Evolutionary conservation across 2,113 vertebrate species (phyloP).

Genomic region (Rhinoptilus africanus): DNA sequence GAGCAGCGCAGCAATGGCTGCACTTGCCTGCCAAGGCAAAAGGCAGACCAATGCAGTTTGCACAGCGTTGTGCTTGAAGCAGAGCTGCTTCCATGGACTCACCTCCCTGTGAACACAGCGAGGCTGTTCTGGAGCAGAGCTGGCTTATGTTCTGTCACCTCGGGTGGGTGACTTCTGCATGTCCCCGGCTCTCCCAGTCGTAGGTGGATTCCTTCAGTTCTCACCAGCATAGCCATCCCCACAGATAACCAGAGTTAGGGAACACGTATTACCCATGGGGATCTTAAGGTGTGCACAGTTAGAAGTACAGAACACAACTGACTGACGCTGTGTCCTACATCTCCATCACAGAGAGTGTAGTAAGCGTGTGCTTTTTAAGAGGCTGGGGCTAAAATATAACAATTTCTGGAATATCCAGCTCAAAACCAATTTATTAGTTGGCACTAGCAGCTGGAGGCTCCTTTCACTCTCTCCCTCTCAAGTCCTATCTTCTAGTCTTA

Average conservation of each 20-base stretch:
- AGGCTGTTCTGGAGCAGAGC: background rate
- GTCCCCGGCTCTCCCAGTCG: rapidly evolving
- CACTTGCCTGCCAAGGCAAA: background rate
- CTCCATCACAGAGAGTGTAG: background rate
- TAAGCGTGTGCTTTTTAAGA: background rate
- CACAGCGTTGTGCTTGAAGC: background rate
- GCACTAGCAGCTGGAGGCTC: background rate
- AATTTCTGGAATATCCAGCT: background rate
- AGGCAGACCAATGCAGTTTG: background rate
- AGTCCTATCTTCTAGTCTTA: background rate
- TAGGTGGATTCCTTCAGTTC: background rate
- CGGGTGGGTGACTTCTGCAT: background rate
- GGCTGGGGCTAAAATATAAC: background rate
- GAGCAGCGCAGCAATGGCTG: rapidly evolving
- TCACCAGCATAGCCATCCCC: background rate
- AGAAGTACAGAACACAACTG: background rate
- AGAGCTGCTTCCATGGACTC: background rate
- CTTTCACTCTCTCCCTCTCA: background rate
- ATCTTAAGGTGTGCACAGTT: rapidly evolving
- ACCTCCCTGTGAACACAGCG: background rate
- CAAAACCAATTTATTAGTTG: background rate
- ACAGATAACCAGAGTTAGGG: background rate
- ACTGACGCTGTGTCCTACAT: rapidly evolving
- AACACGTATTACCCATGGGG: background rate
- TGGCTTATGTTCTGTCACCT: background rate